Evolutionary conservation across 2,113 vertebrate genomes (phyloP).

Genomic region (Lepisosteus osseus): DNA sequence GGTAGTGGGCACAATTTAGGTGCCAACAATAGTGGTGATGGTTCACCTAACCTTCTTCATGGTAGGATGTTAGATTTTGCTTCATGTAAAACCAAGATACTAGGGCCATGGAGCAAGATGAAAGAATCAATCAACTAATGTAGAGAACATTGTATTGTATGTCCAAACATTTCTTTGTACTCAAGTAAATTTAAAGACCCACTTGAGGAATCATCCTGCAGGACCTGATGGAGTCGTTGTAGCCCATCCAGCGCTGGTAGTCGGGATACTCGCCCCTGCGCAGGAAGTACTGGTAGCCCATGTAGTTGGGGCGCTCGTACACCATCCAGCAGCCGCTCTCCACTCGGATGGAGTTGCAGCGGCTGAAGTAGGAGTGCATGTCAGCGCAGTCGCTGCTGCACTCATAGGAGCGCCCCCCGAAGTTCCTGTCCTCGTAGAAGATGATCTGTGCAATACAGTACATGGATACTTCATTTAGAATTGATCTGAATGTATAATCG

Average conservation of each 20-base stretch:
- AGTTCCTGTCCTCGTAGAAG: conserved; percentile 68
- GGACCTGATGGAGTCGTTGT: conserved; percentile 59
- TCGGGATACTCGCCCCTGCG: conserved; percentile 57
- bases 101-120: no score
- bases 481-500: no score
- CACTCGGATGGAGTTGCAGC: conserved; percentile 63
- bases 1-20: no score
- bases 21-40: no score
- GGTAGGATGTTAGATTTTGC: no score
- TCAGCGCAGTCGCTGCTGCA: conserved; percentile 47
- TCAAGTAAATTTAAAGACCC: no score
- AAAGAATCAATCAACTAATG: no score
- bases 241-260: conserved; percentile 65
- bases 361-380: conserved; percentile 60
- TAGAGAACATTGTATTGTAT: no score
- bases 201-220: conserved; percentile 51
- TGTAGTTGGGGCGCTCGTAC: conserved; percentile 58
- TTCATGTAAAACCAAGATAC: no score
- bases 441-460: conserved; percentile 40
- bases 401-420: conserved; percentile 68
- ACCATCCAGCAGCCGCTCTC: conserved; percentile 63
- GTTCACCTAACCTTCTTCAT: no score
- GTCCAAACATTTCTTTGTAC: no score
- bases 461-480: no score
- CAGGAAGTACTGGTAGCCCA: conserved; percentile 62